These are phyloP conservation scores for Zaprionus ghesquierei DNA, from an alignment of 1,140 invertebrate species.

Conservation along the genomic window DNA sequence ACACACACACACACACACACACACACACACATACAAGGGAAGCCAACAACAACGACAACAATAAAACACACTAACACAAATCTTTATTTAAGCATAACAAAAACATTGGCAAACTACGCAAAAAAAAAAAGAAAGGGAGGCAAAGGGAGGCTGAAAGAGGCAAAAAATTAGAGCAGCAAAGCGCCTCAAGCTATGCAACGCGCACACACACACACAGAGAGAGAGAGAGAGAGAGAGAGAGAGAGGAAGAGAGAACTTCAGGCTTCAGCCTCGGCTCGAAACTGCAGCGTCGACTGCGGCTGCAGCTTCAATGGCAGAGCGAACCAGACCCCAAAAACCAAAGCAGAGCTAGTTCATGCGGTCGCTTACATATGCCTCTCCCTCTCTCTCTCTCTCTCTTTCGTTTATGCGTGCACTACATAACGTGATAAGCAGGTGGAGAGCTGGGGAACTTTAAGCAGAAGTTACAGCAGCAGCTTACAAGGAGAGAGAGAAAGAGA, in stretches of 20 bases:
- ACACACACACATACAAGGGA: conserved; percentile 22
- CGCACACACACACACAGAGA: neutral
- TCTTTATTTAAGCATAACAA: conserved; percentile 78
- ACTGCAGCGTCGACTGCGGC: neutral
- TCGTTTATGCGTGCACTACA: neutral
- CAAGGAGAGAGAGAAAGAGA: too few species aligned
- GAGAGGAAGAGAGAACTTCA: conserved; percentile 50
- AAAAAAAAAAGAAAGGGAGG: neutral
- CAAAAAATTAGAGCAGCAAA: conserved; percentile 74
- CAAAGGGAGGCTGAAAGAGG: conserved; percentile 22
- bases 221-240: neutral
- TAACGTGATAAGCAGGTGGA: neutral
- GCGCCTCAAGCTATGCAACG: conserved; percentile 74
- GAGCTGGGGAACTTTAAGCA: neutral
- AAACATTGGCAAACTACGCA: conserved; percentile 47
- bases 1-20: conserved; percentile 47
- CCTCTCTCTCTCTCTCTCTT: neutral
- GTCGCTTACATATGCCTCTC: neutral
- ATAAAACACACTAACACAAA: conserved; percentile 72
- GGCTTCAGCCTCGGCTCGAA: neutral
- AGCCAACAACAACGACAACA: conserved; percentile 14
- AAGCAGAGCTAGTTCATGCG: neutral
- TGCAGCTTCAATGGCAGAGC: too few species aligned
- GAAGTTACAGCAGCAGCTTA: neutral
- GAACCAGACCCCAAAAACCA: neutral